A percentile compares a stretch with the other conserved stretches of the same genome.
Conservation (phyloP, 2,888 invertebrate species). For the Lampropteryx suffumata region DNA sequence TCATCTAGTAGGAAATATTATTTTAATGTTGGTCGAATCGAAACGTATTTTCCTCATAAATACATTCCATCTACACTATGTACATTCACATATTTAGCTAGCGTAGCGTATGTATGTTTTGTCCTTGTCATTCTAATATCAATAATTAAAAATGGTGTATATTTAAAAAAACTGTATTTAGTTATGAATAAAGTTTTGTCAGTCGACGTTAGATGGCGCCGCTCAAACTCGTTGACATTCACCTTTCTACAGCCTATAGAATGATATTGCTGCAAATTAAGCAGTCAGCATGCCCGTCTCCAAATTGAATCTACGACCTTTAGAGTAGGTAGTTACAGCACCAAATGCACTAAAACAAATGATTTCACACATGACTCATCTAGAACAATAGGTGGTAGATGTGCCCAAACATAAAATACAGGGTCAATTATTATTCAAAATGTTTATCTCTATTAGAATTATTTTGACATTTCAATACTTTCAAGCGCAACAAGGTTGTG, state of each 20-base stretch:
- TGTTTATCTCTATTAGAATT: constrained; percentile 16
- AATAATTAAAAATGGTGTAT: no score
- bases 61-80: no score
- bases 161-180: no score
- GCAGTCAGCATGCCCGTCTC: not conserved
- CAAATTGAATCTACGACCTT: not conserved
- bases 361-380: constrained; percentile 15
- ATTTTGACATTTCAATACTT: constrained; percentile 31
- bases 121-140: no score
- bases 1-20: no score
- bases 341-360: not conserved
- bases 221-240: not conserved
- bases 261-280: not conserved
- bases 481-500: constrained; percentile 16
- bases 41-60: no score
- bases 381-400: constrained; percentile 16
- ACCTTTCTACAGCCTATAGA: no score
- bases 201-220: constrained; percentile 7
- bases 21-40: not conserved
- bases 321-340: not conserved
- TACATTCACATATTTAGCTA: no score
- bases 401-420: constrained; percentile 12
- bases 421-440: constrained; percentile 19
- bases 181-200: not conserved
- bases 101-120: no score